Percentiles rank a stretch among this genome's conserved stretches.
phyloP scores from a whole-genome alignment of 2,888 invertebrate species.

The Cistogaster globosa region DNA sequence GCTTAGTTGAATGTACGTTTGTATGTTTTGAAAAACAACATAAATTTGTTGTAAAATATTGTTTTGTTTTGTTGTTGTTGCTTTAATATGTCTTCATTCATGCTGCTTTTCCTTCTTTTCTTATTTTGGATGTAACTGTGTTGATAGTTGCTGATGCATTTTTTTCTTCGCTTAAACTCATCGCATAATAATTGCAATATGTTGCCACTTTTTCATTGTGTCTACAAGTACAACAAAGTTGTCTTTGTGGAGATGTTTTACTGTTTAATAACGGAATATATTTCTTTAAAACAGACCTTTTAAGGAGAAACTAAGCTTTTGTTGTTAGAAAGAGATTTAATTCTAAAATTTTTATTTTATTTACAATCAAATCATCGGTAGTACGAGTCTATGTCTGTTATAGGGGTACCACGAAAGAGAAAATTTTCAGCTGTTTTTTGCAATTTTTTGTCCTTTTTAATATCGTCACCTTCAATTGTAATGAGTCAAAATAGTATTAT shows the following conservation, averaged over 20 bases:
- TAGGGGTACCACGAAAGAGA: no score
- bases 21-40: slow-evolving; percentile 20
- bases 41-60: slow-evolving; percentile 38
- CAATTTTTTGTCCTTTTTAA: no score
- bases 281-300: background rate
- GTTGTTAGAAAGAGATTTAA: no score
- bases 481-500: no score
- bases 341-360: no score
- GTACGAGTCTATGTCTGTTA: no score
- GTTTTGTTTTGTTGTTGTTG: slow-evolving; percentile 21
- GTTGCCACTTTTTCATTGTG: slow-evolving; percentile 59
- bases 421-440: no score
- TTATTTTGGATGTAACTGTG: slow-evolving; percentile 24
- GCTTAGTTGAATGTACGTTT: background rate
- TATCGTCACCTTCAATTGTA: no score
- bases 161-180: slow-evolving; percentile 33
- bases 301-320: no score
- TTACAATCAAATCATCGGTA: no score
- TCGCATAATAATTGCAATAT: slow-evolving; percentile 65
- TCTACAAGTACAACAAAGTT: slow-evolving; percentile 60
- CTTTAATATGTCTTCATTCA: slow-evolving; percentile 30
- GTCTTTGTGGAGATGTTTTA: slow-evolving; percentile 23
- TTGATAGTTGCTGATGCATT: slow-evolving; percentile 33
- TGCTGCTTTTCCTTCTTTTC: slow-evolving; percentile 39
- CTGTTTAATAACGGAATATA: slow-evolving; percentile 23